A percentile compares a stretch with the other conserved stretches of the same genome.
These are phyloP conservation scores for Rhynchomys soricoides DNA, from an alignment of 2,113 vertebrate genomes.

Conservation along the genomic window DNA sequence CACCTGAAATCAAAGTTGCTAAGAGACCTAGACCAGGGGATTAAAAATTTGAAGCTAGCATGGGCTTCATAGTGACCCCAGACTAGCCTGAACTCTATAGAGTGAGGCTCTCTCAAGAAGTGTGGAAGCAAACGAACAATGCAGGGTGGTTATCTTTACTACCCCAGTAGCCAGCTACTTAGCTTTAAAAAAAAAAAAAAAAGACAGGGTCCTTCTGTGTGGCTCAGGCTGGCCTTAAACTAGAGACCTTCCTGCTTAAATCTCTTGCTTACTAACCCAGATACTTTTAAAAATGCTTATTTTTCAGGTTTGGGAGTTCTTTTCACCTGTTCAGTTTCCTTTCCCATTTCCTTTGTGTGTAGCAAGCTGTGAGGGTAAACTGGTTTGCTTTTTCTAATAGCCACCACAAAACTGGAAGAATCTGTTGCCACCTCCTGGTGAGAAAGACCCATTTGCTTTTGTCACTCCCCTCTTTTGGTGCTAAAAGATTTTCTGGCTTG, in stretches of 20 bases:
- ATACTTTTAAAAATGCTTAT: constrained; percentile 37
- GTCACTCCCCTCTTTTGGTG: background rate
- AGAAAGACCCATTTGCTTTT: constrained; percentile 53
- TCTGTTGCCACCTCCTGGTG: constrained; percentile 66
- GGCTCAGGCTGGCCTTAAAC: background rate
- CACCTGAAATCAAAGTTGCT: background rate
- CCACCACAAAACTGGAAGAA: constrained; percentile 49
- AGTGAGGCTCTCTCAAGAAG: background rate
- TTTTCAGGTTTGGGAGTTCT: constrained; percentile 58
- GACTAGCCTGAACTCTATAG: background rate
- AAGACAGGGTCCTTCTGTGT: background rate
- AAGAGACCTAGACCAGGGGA: background rate
- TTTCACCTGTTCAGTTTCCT: constrained; percentile 40
- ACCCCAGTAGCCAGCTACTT: background rate
- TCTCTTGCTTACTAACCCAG: background rate
- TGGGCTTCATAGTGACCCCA: background rate
- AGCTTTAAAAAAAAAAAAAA: too few relatives aligned
- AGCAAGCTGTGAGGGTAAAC: constrained; percentile 13
- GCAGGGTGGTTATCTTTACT: background rate
- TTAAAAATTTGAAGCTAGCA: background rate
- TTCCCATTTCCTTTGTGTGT: constrained; percentile 50
- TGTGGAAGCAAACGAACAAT: constrained; percentile 11
- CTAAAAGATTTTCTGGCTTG: constrained; percentile 39
- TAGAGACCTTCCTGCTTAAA: background rate
- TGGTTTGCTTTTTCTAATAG: constrained; percentile 64